Evolutionary conservation across 1,140 invertebrate species (phyloP).

Genomic region (Polypedilum vanderplanki): DNA sequence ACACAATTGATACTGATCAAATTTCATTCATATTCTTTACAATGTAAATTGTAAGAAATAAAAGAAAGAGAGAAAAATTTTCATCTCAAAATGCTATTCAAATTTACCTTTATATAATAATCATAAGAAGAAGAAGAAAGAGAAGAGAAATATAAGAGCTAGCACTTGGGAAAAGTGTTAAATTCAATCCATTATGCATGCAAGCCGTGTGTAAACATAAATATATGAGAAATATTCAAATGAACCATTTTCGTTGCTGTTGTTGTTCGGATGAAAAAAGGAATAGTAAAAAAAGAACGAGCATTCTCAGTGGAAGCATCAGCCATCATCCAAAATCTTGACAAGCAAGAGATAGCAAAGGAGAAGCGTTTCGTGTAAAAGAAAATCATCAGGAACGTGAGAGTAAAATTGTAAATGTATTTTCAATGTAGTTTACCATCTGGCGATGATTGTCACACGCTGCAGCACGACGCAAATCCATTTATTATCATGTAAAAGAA

Average conservation of each 20-base stretch:
- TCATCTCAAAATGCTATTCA: conserved; percentile 13
- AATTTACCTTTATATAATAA: neutral
- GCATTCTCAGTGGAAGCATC: neutral
- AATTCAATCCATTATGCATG: conserved; percentile 25
- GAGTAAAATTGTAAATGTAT: conserved; percentile 17
- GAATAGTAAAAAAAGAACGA: neutral
- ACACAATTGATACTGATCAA: neutral
- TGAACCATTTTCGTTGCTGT: neutral
- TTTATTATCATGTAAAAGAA: conserved; percentile 28
- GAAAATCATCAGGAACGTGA: too few relatives aligned
- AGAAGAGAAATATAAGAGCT: neutral
- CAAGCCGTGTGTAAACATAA: conserved; percentile 23
- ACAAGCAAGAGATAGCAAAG: too few relatives aligned
- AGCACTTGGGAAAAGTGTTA: conserved; percentile 25
- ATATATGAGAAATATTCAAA: conserved; percentile 24
- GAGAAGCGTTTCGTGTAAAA: too few relatives aligned
- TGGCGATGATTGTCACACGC: neutral
- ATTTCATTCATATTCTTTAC: neutral
- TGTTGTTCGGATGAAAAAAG: neutral
- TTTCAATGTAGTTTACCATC: conserved; percentile 27
- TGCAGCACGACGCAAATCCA: conserved; percentile 26
- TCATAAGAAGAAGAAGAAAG: neutral
- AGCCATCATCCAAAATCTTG: neutral
- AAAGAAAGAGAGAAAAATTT: neutral
- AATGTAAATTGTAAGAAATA: neutral